phyloP scores from a whole-genome alignment of 2,888 invertebrate genomes.

The Clanis bilineata region DNA sequence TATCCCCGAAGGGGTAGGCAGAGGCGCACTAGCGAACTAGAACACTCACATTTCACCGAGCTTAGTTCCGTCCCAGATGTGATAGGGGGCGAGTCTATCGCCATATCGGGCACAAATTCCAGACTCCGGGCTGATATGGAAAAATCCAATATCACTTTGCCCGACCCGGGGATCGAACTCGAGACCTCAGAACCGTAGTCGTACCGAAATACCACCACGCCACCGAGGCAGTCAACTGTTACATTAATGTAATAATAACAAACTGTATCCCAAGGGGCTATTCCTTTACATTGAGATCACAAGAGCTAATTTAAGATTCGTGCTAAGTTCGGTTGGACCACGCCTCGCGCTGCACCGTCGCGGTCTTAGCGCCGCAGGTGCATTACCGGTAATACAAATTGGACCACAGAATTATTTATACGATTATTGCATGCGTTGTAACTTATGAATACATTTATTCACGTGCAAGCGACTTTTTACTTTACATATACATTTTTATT shows the following conservation, averaged over 20 bases:
- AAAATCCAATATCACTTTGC: no score
- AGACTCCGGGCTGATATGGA: no score
- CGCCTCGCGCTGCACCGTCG: not conserved
- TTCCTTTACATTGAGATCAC: constrained; percentile 10
- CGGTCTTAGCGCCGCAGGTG: constrained; percentile 7
- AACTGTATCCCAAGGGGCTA: not conserved
- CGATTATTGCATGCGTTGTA: not conserved
- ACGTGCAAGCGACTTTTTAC: not conserved
- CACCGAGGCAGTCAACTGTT: no score
- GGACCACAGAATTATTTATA: constrained; percentile 5
- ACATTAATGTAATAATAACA: not conserved
- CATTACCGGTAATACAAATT: constrained; percentile 9
- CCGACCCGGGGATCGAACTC: no score
- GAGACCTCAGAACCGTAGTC: no score
- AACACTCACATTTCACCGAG: no score
- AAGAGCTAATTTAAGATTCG: constrained; percentile 9
- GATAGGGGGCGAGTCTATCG: no score
- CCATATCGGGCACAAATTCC: no score
- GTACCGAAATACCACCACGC: no score
- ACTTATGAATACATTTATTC: not conserved
- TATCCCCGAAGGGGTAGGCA: no score
- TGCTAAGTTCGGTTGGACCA: constrained; percentile 1
- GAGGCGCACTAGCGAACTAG: no score
- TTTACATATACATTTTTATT: not conserved
- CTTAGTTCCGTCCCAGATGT: no score